A percentile compares a stretch with the other conserved stretches of the same genome.
Conservation (phyloP, 2,113 vertebrate species). For the Lycocorax pyrrhopterus region DNA sequence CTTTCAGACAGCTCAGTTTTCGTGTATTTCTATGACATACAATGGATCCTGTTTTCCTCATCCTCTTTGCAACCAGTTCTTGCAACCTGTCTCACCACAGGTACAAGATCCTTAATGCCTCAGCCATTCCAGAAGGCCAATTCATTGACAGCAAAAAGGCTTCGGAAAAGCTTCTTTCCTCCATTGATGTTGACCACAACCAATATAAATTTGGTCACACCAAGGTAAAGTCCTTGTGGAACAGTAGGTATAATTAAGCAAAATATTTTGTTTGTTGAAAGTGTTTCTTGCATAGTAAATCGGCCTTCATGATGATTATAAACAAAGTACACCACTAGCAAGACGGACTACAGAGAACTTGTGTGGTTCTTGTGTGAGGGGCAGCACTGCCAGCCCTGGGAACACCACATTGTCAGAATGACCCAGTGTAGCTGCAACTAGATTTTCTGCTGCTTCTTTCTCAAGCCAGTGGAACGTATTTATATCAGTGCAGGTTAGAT, state of each 20-base stretch:
- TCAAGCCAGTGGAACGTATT: neutral
- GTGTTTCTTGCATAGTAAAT: neutral
- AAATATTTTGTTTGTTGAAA: neutral
- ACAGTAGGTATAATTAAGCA: neutral
- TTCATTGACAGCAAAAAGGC: conserved; percentile 83
- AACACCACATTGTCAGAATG: neutral
- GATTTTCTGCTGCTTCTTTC: neutral
- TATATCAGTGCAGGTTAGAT: neutral
- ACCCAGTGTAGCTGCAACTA: neutral
- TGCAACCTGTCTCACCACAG: conserved; percentile 45
- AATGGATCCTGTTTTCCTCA: neutral
- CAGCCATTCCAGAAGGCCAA: conserved; percentile 81
- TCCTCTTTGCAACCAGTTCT: neutral
- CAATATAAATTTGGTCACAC: conserved; percentile 85
- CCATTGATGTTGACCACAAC: conserved; percentile 81
- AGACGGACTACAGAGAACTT: neutral
- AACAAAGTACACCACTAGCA: neutral
- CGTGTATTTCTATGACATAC: neutral
- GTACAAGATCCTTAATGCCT: conserved; percentile 84
- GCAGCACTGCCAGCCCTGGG: neutral
- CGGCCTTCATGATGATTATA: neutral
- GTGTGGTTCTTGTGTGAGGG: neutral
- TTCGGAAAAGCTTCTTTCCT: conserved; percentile 79
- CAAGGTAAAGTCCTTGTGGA: conserved; percentile 71
- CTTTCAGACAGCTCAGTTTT: neutral